A percentile compares a stretch with the other conserved stretches of the same genome.
These are phyloP conservation scores for Hypolimnas misippus DNA, from an alignment of 2,888 invertebrate genomes.

Conservation along the genomic window DNA sequence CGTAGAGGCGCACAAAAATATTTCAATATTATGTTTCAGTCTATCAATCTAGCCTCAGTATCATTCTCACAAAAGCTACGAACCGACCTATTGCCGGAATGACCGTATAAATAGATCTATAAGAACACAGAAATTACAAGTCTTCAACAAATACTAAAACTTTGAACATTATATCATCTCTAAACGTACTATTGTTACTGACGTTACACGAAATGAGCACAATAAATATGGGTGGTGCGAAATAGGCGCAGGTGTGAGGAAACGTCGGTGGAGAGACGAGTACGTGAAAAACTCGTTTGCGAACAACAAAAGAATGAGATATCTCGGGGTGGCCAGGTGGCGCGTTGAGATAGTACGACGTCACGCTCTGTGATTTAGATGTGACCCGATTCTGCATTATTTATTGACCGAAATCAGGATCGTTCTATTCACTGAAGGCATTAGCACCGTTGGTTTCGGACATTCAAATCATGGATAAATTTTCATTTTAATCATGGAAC, in stretches of 20 bases:
- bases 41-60: too few species aligned
- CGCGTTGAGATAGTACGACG: constrained; percentile 77
- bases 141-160: too few species aligned
- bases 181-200: constrained; percentile 12
- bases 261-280: constrained; percentile 62
- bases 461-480: too few species aligned
- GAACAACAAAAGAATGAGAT: constrained; percentile 70
- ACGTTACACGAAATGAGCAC: constrained; percentile 44
- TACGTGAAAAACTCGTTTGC: constrained; percentile 79
- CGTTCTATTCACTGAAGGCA: neutral
- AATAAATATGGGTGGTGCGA: constrained; percentile 53
- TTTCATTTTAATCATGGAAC: too few species aligned
- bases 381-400: constrained; percentile 67
- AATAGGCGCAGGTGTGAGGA: constrained; percentile 74
- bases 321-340: constrained; percentile 65
- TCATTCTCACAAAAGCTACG: too few species aligned
- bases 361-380: constrained; percentile 78
- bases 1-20: too few species aligned
- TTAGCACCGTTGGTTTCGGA: neutral
- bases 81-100: too few species aligned
- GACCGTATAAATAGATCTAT: too few species aligned
- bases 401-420: constrained; percentile 57
- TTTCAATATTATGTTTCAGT: too few species aligned
- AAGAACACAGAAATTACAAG: too few species aligned
- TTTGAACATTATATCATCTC: neutral